Evolutionary conservation across 2,797 vertebrate genomes (phyloP), one percentile per base, ranked within the genome.

Genomic region (Labeo calbasu): DNA sequence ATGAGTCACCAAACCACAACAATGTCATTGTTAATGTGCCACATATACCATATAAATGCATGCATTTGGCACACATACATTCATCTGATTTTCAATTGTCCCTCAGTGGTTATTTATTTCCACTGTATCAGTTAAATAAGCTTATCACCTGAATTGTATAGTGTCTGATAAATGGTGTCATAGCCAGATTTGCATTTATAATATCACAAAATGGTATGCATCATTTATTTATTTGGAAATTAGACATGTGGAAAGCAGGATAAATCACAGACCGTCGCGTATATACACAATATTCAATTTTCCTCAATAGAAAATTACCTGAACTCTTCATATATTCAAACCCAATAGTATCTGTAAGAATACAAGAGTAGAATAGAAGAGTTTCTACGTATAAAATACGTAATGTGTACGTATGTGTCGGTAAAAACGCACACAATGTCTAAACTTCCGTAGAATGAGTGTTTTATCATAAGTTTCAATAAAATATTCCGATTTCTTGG

Each of bases 1-100:
- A 69, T n/a, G 23, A 51, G 23, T 72, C 51, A 55, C 19, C 28
- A 75, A 75, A 55, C 72, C 28, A 75, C 51, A 55, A 12, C 32
- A 55, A 55, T 55, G 14, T 55, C 3, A 36, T 36, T 36, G 5
- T 13, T 17, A 75, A 8, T 55, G 10, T 32, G 71, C 10, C 17
- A 73, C 32, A 32, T 36, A 32, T n/a, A 21, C 1, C 23, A 9
- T 46, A 46, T 2, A 9, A 46, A 23, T 59, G 57, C n/a, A 12
- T 65, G 25, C 25, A 65, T 32, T 28, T 17, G 61, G 5, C 25
- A 10, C 48, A 11, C 15, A 28, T 13, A 6, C 36, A 21, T 1
- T 17, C 19, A 23, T 15, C 21, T 14, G 5, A 53, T 12, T 73
- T 3, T 13, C 10, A 2, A 5, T 10, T 72, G n/a, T n/a, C 11